Evolutionary conservation across 2,113 vertebrate species (phyloP), one percentile per base, ranked within the genome.

Genomic region (Chiloscyllium plagiosum): DNA sequence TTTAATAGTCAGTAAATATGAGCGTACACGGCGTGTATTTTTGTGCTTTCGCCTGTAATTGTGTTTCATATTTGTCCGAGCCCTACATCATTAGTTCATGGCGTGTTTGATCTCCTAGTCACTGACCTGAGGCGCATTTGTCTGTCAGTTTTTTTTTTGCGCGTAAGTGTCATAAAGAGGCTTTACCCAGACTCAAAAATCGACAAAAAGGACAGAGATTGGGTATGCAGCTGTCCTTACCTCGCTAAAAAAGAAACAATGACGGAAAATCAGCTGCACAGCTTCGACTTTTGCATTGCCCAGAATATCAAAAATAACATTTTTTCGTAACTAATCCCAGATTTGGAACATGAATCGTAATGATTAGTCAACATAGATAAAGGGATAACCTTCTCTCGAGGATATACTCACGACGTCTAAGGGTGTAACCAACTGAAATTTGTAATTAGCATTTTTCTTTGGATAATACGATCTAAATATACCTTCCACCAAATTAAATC

Each of bases 71-170:
- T 8, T 94, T 69, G 93, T 70, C 68, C 93, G 10, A 17, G 93
- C 68, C 42, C 68, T 42, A 70, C 29, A 70, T 50, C 93, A 94
- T 94, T 50, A 94, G 93, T 42, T 72, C 66, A 22, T 96, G 96
- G 96, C 96, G 97, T 96, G 97, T 97, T 97, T 96, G 97, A 97
- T 97, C 97, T 97, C 97, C 96, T 96, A 96, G 97, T 96, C 96
- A 96, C 95, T 96, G 96, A 96, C 96, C 96, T 96, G 96, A 95
- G 96, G 96, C 96, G 96, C 97, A 96, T 96, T 95, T 96, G 87
- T 80, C 83, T 96, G 96, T 97, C 89, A 96, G 29, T 96, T 87
- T 95, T 17, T 96, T 33, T 96, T 83, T 94, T 7, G 95, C 87
- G 76, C 90, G 33, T 19, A 76, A 92, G 87, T 93, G 56, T 93